These are phyloP conservation scores for Parambassis ranga DNA, from an alignment of 2,797 vertebrate genomes.

Conservation along the genomic window DNA sequence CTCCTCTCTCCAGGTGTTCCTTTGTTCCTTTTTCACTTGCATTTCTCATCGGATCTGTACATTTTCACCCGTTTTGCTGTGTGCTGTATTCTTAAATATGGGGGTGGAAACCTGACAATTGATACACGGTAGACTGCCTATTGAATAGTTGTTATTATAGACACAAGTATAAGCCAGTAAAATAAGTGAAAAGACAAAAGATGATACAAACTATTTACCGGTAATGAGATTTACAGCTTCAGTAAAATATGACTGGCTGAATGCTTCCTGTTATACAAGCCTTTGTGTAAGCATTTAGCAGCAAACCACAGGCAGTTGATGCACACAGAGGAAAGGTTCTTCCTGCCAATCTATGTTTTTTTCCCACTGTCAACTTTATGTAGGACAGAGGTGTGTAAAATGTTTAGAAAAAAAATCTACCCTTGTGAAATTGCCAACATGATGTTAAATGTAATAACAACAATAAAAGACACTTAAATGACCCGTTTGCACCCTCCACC, in stretches of 20 bases:
- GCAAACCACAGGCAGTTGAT: neutral
- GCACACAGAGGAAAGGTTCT: too few species aligned
- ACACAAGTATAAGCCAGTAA: neutral
- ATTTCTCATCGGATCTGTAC: slow-evolving; percentile 31
- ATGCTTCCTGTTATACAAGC: neutral
- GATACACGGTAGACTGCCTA: neutral
- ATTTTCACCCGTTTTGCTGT: slow-evolving; percentile 29
- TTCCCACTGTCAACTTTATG: too few species aligned
- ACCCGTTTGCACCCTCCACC: neutral
- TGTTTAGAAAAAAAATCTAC: too few species aligned
- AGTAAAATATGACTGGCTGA: neutral
- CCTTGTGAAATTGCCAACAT: too few species aligned
- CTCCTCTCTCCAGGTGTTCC: slow-evolving; percentile 68
- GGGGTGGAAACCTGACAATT: slow-evolving; percentile 29
- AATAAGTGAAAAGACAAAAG: neutral
- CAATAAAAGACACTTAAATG: neutral
- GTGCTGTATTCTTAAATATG: slow-evolving; percentile 9
- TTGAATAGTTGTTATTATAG: slow-evolving; percentile 16
- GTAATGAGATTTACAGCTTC: neutral
- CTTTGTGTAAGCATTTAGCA: neutral
- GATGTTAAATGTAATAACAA: too few species aligned
- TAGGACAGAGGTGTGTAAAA: too few species aligned
- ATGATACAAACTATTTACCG: neutral
- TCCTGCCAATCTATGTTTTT: too few species aligned
- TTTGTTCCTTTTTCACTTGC: slow-evolving; percentile 60